These are phyloP conservation scores for Oriolus oriolus DNA, from an alignment of 2,113 vertebrate genomes.

Conservation along the genomic window DNA sequence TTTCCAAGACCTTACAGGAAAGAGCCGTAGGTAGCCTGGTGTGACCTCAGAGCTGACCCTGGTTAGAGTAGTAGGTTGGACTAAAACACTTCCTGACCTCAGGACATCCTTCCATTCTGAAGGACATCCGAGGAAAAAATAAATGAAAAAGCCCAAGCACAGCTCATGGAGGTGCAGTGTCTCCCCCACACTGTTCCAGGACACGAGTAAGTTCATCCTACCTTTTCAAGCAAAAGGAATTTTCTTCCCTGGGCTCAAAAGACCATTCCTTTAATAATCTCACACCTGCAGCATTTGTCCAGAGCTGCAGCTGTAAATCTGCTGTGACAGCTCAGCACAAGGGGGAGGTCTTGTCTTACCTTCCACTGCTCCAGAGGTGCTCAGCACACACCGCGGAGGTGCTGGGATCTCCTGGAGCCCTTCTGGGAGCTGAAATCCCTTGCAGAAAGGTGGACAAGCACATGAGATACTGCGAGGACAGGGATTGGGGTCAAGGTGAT, in stretches of 20 bases:
- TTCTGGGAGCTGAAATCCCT: neutral
- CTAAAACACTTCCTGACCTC: neutral
- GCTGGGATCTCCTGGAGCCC: neutral
- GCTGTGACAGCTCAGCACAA: neutral
- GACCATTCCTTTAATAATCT: neutral
- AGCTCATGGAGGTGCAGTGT: neutral
- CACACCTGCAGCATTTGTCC: neutral
- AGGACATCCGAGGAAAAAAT: neutral
- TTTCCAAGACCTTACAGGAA: neutral
- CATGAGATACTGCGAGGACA: neutral
- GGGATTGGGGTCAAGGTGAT: no score
- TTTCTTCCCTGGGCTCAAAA: neutral
- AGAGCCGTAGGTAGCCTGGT: neutral
- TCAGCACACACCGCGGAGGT: neutral
- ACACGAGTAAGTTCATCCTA: neutral
- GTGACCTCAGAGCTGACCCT: neutral
- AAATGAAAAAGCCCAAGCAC: neutral
- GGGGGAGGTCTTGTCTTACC: neutral
- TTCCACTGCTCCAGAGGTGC: neutral
- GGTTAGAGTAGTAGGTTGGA: neutral
- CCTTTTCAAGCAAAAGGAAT: neutral
- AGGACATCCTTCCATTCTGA: neutral
- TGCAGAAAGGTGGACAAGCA: neutral
- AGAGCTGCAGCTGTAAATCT: neutral
- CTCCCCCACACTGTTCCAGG: rapidly evolving